These are phyloP conservation scores for Microtus pennsylvanicus DNA, from an alignment of 2,113 vertebrate species.

Conservation along the genomic window DNA sequence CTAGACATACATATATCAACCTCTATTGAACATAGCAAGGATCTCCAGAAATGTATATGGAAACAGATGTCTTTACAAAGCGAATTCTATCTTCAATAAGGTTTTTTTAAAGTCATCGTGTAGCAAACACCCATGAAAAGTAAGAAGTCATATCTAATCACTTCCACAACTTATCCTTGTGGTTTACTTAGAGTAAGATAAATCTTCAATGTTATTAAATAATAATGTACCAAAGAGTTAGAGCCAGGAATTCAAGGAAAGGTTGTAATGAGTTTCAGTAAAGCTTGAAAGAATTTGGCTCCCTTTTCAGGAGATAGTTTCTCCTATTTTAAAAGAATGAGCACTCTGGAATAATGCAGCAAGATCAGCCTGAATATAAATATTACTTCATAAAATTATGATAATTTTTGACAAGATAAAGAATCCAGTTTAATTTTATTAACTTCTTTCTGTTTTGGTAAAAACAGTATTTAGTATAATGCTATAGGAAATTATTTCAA, in stretches of 20 bases:
- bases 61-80: conserved; percentile 38
- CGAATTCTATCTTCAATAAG: conserved; percentile 33
- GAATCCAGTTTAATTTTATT: conserved; percentile 41
- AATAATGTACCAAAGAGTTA: conserved; percentile 50
- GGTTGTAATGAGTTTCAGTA: conserved; percentile 45
- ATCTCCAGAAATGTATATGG: background rate
- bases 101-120: conserved; percentile 16
- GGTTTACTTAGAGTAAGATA: conserved; percentile 49
- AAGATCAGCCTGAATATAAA: conserved; percentile 43
- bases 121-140: conserved; percentile 33
- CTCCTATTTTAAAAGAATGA: conserved; percentile 33
- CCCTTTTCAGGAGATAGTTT: conserved; percentile 9
- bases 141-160: conserved; percentile 53
- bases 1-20: background rate
- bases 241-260: conserved; percentile 52
- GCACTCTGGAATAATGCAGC: background rate
- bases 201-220: conserved; percentile 59
- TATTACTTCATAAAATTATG: conserved; percentile 49
- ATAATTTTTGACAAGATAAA: conserved; percentile 43
- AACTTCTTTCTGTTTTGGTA: conserved; percentile 34
- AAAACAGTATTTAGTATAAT: conserved; percentile 19
- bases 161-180: conserved; percentile 58
- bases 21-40: background rate
- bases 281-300: conserved; percentile 51
- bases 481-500: conserved; percentile 39